Percentiles rank a stretch among this genome's conserved stretches.
These are phyloP conservation scores for Sebastes glaucus DNA, from an alignment of 2,797 vertebrate genomes.

Conservation along the genomic window DNA sequence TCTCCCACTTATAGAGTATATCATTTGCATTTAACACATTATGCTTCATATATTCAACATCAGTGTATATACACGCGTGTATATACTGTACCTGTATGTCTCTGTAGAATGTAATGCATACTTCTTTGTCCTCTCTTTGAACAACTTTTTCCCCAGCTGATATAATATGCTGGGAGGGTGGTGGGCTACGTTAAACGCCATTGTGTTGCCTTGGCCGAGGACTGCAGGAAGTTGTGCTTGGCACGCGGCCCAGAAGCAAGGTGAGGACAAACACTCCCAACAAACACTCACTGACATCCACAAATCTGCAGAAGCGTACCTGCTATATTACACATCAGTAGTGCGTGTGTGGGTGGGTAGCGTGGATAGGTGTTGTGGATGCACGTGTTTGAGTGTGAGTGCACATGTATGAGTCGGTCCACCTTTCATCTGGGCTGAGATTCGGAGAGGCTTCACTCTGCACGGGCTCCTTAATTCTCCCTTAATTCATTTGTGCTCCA, in stretches of 20 bases:
- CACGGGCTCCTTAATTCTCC: conserved; percentile 93
- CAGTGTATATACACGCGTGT: no score
- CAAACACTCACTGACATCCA: conserved; percentile 51
- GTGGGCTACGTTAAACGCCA: conserved; percentile 42
- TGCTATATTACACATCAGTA: not conserved
- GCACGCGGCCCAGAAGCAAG: conserved; percentile 71
- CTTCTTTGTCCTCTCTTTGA: conserved; percentile 62
- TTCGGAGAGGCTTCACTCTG: conserved; percentile 93
- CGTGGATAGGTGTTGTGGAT: conserved; percentile 17
- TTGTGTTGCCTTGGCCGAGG: conserved; percentile 53
- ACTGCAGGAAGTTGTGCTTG: conserved; percentile 65
- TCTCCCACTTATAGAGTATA: not conserved
- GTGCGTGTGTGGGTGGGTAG: conserved; percentile 1
- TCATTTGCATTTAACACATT: conserved; percentile 31
- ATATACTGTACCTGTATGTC: conserved; percentile 12
- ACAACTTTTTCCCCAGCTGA: conserved; percentile 45
- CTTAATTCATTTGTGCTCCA: conserved; percentile 96
- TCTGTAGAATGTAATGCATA: not conserved
- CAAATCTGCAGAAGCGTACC: conserved; percentile 27
- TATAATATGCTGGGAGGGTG: conserved; percentile 50
- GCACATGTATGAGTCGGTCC: conserved; percentile 43
- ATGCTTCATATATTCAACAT: not conserved
- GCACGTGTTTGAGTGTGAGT: conserved; percentile 35
- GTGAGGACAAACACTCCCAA: conserved; percentile 69
- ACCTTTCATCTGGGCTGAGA: conserved; percentile 93